Evolutionary conservation across 2,888 invertebrate genomes (phyloP), one percentile per base, ranked within the genome.

Genomic region (Apamea crenata): DNA sequence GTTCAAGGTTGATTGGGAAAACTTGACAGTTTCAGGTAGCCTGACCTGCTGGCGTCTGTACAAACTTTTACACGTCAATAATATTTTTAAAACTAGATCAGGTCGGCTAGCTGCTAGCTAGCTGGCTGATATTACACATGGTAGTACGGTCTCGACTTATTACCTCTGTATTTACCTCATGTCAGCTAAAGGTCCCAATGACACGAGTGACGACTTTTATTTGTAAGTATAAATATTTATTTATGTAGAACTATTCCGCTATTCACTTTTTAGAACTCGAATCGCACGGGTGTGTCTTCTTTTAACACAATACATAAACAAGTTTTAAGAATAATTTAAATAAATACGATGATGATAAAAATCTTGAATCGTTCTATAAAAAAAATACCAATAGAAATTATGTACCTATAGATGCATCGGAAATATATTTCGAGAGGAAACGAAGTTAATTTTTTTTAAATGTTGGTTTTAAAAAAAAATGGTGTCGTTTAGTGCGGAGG

Each of bases 401-500:
- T 70, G 25, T 75, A 71, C 61, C 36, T 59, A 63, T 61, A 70
- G 53, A 77, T 71, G 68, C 63, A 74, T 84, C 29, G 50, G 73
- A 78, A 71, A 77, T 77, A 72, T 77, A 78, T 79, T 21, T 59
- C 65, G 53, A 73, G 40, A 80, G 77, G 66, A 80, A 74, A 74
- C 32, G 59, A 74, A 67, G 47, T 70, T 63, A 61, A 81, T 69
- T n/a, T n/a, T n/a, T n/a, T n/a, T n/a, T n/a, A n/a, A n/a, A n/a
- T n/a, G n/a, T n/a, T n/a, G n/a, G n/a, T n/a, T n/a, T n/a, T n/a
- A n/a, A n/a, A n/a, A n/a, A n/a, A n/a, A n/a, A n/a, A n/a, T 66
- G 70, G 75, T 79, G 69, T 85, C 32, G 65, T 82, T 77, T 63
- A 75, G 78, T 85, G 82, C 72, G 69, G 63, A 76, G 83, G 88